phyloP scores from a whole-genome alignment of 2,113 vertebrate genomes.

The Piprites chloris region DNA sequence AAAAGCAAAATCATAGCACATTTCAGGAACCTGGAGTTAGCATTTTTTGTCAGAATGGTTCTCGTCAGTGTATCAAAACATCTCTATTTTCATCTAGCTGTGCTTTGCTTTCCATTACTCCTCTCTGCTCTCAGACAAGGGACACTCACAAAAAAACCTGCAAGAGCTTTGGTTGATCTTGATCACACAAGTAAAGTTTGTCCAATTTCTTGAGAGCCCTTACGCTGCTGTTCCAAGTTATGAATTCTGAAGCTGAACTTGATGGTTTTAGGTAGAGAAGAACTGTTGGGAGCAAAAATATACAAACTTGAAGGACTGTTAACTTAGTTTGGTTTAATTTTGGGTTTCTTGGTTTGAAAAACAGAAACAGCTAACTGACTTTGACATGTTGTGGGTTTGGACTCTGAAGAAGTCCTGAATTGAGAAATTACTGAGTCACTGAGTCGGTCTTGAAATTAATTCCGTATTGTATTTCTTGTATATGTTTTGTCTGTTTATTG shows the following conservation, averaged over 20 bases:
- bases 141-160: neutral
- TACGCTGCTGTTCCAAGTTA: neutral
- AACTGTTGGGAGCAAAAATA: neutral
- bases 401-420: neutral
- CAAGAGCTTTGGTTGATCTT: neutral
- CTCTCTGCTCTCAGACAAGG: neutral
- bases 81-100: neutral
- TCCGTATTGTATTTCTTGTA: neutral
- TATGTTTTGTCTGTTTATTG: neutral
- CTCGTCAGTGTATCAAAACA: neutral
- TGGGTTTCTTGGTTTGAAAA: neutral
- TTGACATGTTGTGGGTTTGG: neutral
- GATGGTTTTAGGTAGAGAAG: neutral
- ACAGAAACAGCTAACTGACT: neutral
- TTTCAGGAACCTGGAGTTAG: neutral
- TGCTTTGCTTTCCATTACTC: neutral
- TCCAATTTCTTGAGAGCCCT: neutral
- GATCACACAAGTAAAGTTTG: neutral
- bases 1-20: neutral
- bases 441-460: neutral
- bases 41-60: neutral
- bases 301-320: neutral
- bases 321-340: neutral
- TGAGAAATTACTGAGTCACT: neutral
- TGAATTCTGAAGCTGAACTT: neutral